Evolutionary conservation across 2,113 vertebrate genomes (phyloP).

Genomic region (Gobio gobio): DNA sequence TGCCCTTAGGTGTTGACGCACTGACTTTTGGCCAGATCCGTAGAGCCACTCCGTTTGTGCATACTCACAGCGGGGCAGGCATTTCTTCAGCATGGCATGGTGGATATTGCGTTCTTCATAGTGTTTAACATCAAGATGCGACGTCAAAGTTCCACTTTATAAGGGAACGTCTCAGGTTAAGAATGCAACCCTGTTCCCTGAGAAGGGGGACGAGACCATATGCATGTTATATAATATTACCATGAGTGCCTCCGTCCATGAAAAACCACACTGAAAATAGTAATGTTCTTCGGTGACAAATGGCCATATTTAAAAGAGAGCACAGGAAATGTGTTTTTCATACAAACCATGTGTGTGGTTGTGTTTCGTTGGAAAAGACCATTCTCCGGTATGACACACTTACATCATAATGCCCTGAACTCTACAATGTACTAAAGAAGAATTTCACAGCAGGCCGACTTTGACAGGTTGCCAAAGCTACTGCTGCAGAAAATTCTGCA

Average conservation of each 20-base stretch:
- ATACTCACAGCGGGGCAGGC: no score
- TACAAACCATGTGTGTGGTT: slow-evolving; percentile 51
- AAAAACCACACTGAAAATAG: slow-evolving; percentile 24
- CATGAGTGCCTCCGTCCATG: background rate
- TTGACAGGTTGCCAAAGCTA: slow-evolving; percentile 1
- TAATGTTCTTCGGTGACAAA: background rate
- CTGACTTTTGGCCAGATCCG: no score
- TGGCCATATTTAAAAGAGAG: slow-evolving; percentile 2
- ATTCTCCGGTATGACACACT: background rate
- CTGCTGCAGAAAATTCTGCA: background rate
- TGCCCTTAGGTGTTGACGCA: no score
- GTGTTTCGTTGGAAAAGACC: background rate
- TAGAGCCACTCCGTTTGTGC: no score
- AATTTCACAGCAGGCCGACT: slow-evolving; percentile 1
- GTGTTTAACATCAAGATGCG: no score
- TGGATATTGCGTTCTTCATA: no score
- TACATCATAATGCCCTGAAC: background rate
- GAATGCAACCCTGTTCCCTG: no score
- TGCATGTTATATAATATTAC: background rate
- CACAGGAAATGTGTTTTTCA: slow-evolving; percentile 44
- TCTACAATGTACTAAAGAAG: background rate
- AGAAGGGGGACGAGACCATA: no score
- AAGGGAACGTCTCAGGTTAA: no score
- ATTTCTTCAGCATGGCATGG: no score
- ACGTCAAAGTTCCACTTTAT: no score